Conservation (phyloP, 2,888 invertebrate genomes). For the Ochropleura plecta region DNA sequence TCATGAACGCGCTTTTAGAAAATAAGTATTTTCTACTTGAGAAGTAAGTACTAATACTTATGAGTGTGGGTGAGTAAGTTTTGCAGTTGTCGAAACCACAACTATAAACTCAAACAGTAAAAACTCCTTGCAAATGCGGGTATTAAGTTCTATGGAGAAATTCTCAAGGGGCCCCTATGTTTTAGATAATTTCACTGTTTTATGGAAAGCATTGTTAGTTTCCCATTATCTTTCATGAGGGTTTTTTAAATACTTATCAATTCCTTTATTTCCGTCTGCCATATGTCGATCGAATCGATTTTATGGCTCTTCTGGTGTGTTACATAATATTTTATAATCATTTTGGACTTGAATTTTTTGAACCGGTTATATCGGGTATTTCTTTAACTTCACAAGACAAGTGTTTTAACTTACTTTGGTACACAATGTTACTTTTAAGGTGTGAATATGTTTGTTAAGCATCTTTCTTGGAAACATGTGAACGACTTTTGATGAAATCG, state of each 20-base stretch:
- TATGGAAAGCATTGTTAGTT: conserved; percentile 72
- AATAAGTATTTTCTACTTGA: neutral
- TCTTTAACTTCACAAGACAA: conserved; percentile 25
- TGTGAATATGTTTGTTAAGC: conserved; percentile 21
- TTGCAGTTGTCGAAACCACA: conserved; percentile 56
- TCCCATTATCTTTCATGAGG: conserved; percentile 74
- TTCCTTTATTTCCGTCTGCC: conserved; percentile 64
- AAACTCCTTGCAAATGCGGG: conserved; percentile 75
- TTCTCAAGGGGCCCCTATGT: conserved; percentile 78
- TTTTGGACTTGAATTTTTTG: conserved; percentile 26
- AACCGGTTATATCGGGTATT: conserved; percentile 51
- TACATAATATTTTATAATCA: conserved; percentile 47
- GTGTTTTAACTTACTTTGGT: conserved; percentile 30
- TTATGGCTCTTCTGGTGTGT: conserved; percentile 46
- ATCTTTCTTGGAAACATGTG: conserved; percentile 28
- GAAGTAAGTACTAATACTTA: conserved; percentile 8
- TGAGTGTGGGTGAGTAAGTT: conserved; percentile 22
- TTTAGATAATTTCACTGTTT: conserved; percentile 77
- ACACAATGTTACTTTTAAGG: conserved; percentile 23
- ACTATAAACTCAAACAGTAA: conserved; percentile 61
- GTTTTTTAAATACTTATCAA: conserved; percentile 77
- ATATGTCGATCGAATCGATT: conserved; percentile 67
- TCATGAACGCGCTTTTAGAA: conserved; percentile 17
- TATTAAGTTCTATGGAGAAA: conserved; percentile 52
- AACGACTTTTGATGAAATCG: conserved; percentile 48